Base-by-base conservation (phyloP, 1,140 invertebrate genomes). In the Bilobella aurantiaca region DNA sequence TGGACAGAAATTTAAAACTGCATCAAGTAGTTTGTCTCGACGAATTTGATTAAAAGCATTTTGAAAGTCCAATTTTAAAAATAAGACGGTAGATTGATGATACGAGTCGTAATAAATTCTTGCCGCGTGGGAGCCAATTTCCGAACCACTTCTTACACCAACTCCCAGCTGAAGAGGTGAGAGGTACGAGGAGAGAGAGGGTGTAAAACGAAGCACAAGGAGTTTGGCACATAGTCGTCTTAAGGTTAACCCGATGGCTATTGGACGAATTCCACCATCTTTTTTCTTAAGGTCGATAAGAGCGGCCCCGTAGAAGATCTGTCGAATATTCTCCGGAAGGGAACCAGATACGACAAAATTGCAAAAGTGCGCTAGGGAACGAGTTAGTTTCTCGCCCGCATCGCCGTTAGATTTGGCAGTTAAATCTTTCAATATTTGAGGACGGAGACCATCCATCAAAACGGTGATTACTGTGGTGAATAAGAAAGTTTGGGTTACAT, bases 371-470 rank as follows among this genome's bases (percentile, higher is more conserved):
- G 8, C 25, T 5, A 53, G 14, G 5, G 12, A 5, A 5, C 25
- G 14, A 3, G 25, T 5, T 5, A 53, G 21, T 23, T 23, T 8
- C 25, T 53, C 49, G 14, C 49, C 49, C 5, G 8, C 21, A 18
- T 8, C 8, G 8, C 49, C 49, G 25, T 53, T 53, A 5, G 14
- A 23, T 28, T 14, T 12, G 3, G 25, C 14, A 16, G 28, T 27
- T 3, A 62, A 28, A 25, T 62, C 60, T 42, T 62, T 62, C 3
- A 62, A 21, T n/a, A 62, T 62, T 25, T 47, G 60, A 25, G 60
- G 32, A 12, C 60, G 60, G 18, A 46, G 60, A 47, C 25, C 60
- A 25, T 62, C 60, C 3, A 62, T 5, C n/a, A n/a, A n/a, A n/a
- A n/a, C n/a, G n/a, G n/a, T n/a, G n/a, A n/a, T n/a, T n/a, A n/a